Evolutionary conservation across 1,140 invertebrate genomes (phyloP).

Genomic region (Hypothenemus hampei): DNA sequence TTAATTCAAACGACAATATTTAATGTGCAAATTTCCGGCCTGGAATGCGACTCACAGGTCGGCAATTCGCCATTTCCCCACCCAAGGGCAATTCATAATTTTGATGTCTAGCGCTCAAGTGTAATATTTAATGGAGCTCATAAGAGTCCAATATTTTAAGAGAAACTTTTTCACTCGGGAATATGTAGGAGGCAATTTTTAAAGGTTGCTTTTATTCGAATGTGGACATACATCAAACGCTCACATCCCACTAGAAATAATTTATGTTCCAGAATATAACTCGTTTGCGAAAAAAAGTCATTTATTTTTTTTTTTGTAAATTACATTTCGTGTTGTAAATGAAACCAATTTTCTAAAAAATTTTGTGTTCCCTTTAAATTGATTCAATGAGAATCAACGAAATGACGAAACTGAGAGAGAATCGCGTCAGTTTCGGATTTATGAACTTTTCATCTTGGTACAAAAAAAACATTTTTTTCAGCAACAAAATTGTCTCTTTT

Average conservation of each 20-base stretch:
- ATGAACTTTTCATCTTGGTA: constrained; percentile 1
- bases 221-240: constrained; percentile 4
- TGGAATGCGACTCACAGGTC: background rate
- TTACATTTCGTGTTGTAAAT: too few species aligned
- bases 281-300: too few species aligned
- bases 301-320: too few species aligned
- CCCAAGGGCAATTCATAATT: constrained; percentile 13
- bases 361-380: too few species aligned
- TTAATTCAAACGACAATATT: too few species aligned
- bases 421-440: constrained; percentile 10
- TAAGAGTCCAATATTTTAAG: constrained; percentile 18
- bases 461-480: constrained; percentile 7
- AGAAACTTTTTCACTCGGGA: constrained; percentile 7
- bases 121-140: constrained; percentile 20
- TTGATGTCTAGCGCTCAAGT: constrained; percentile 5
- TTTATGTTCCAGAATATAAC: too few species aligned
- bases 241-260: background rate
- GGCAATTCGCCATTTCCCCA: background rate
- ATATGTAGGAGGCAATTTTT: constrained; percentile 10
- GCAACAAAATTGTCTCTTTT: constrained; percentile 1
- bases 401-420: background rate
- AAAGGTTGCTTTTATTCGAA: background rate
- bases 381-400: constrained; percentile 10
- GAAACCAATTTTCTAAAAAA: too few species aligned
- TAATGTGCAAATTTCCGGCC: too few species aligned